These are phyloP conservation scores for Albula glossodonta DNA, from an alignment of 2,113 vertebrate genomes.

Conservation along the genomic window DNA sequence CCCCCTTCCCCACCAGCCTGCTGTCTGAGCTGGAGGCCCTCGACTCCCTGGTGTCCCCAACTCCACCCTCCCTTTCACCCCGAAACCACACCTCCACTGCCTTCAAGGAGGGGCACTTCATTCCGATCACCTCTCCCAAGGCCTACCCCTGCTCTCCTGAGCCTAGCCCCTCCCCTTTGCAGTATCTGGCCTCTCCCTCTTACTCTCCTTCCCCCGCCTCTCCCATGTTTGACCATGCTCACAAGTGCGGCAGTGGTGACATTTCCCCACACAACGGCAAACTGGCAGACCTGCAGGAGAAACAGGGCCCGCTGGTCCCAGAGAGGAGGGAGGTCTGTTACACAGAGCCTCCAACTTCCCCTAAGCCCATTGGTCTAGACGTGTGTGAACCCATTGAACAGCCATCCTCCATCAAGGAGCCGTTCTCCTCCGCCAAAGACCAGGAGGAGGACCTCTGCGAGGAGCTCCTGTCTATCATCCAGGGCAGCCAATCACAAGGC, in stretches of 20 bases:
- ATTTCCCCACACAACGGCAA: slow-evolving; percentile 31
- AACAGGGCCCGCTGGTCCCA: slow-evolving; percentile 35
- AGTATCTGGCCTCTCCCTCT: slow-evolving; percentile 44
- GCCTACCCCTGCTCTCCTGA: slow-evolving; percentile 46
- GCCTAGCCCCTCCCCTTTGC: slow-evolving; percentile 46
- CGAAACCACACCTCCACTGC: slow-evolving; percentile 38
- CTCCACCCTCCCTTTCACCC: slow-evolving; percentile 37
- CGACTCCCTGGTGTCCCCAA: slow-evolving; percentile 52
- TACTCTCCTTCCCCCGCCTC: slow-evolving; percentile 48
- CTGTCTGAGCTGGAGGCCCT: slow-evolving; percentile 67
- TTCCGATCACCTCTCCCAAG: slow-evolving; percentile 56
- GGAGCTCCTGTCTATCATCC: slow-evolving; percentile 60
- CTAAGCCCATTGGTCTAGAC: slow-evolving; percentile 34
- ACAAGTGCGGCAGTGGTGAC: slow-evolving; percentile 40
- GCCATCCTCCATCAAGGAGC: slow-evolving; percentile 23
- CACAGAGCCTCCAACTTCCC: slow-evolving; percentile 6
- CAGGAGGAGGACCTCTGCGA: slow-evolving; percentile 67
- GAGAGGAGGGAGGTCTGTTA: slow-evolving; percentile 5
- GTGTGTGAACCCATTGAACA: slow-evolving; percentile 35
- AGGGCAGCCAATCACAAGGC: slow-evolving; percentile 48
- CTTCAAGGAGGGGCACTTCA: slow-evolving; percentile 60
- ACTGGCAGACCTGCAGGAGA: slow-evolving; percentile 27
- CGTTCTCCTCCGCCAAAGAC: slow-evolving; percentile 51
- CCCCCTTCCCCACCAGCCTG: slow-evolving; percentile 64
- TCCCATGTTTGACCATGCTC: slow-evolving; percentile 40